phyloP scores from a whole-genome alignment of 2,888 invertebrate genomes.

The Drosophila infuscata region DNA sequence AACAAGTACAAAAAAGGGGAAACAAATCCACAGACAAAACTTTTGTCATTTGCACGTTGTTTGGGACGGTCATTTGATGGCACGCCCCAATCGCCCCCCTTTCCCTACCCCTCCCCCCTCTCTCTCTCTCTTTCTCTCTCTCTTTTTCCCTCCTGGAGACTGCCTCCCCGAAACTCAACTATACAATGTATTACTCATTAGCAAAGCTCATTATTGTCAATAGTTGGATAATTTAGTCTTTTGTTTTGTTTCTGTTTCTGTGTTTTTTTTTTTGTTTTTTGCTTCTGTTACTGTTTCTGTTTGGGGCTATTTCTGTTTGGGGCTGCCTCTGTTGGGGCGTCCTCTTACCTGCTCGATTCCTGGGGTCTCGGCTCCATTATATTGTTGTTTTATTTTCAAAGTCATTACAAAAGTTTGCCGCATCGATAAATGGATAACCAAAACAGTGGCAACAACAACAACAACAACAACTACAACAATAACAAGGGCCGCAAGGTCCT shows the following conservation, averaged over 20 bases:
- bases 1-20: conserved; percentile 9
- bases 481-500: conserved; percentile 24
- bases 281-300: conserved; percentile 17
- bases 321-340: conserved; percentile 19
- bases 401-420: conserved; percentile 79
- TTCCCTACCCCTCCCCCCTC: neutral
- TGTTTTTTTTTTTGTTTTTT: conserved; percentile 34
- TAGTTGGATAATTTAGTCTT: conserved; percentile 77
- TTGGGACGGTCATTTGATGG: conserved; percentile 21
- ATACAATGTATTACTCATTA: conserved; percentile 67
- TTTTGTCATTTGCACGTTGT: conserved; percentile 75
- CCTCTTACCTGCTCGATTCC: neutral
- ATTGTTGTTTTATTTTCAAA: conserved; percentile 73
- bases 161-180: conserved; percentile 5
- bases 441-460: conserved; percentile 57
- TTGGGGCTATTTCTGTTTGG: conserved; percentile 8
- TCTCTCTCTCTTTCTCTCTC: neutral
- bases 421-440: conserved; percentile 81
- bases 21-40: conserved; percentile 58
- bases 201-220: conserved; percentile 80
- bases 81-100: neutral
- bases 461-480: conserved; percentile 21
- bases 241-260: conserved; percentile 42
- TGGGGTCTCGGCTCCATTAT: conserved; percentile 31
- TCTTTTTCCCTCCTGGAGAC: neutral